Base-by-base conservation (phyloP, 2,113 vertebrate species). In the Caracal caracal region DNA sequence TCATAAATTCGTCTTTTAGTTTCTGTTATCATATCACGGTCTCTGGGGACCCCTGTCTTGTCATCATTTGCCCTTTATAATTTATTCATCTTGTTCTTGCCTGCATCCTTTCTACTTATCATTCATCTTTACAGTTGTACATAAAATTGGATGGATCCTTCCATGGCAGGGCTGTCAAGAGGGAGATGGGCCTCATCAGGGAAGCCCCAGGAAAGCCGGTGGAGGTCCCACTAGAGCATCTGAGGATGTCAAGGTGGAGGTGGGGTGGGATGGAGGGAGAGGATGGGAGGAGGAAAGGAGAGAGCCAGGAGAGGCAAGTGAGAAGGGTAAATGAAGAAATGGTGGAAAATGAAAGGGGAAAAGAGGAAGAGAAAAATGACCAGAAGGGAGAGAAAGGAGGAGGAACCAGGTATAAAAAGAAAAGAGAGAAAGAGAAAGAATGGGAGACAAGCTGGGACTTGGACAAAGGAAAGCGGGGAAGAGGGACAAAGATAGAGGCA, bases 21-120 rank as follows among this genome's bases (percentile, higher is more conserved):
- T 98, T 99, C 98, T 98, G 98, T 99, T 99, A 99, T 99, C 98
- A 97, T 98, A 99, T 98, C 98, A 94, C 96, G 97, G 95, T 98
- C 98, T 98, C 98, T 90, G 90, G 98, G 98, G 99, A 98, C 97
- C 98, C 97, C 92, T 97, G 97, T 97, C 98, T 98, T 99, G 99
- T 99, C 99, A 99, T 98, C 98, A 98, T 99, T 98, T 99, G 98
- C 98, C 98, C 99, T 99, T 99, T 99, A 98, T 99, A 99, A 99
- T 99, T 99, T 99, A 99, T 99, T 99, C 98, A 98, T 98, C 98
- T 99, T 98, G 98, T 98, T 99, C 98, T 98, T 98, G 98, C 98
- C 97, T 98, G 97, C 98, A 98, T 99, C 97, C 98, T 98, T 98
- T 98, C 98, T 98, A 98, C 98, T 99, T 99, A 99, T 99, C 98